These are phyloP conservation scores for Heliconius ismenius DNA, from an alignment of 2,888 invertebrate species.

Conservation along the genomic window DNA sequence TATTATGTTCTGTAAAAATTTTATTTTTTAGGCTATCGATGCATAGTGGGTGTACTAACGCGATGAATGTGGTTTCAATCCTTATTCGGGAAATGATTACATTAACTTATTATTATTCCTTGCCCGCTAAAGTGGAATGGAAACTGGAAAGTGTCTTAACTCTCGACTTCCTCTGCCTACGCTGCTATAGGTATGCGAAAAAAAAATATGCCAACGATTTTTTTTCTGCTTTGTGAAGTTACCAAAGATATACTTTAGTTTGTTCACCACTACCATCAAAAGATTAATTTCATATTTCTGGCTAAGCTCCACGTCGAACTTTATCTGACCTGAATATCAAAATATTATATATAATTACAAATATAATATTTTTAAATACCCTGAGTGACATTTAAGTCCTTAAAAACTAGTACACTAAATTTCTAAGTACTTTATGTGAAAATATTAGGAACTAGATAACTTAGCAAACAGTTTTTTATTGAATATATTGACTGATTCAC, in stretches of 20 bases:
- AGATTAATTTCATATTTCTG: not conserved
- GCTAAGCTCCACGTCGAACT: not conserved
- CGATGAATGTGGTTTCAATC: too few relatives aligned
- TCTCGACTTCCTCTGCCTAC: too few relatives aligned
- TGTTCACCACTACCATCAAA: not conserved
- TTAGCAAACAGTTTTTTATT: not conserved
- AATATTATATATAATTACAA: not conserved
- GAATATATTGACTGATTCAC: not conserved
- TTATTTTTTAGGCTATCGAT: not conserved
- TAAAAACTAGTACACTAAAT: not conserved
- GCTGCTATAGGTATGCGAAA: too few relatives aligned
- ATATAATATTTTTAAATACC: not conserved
- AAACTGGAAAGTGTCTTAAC: too few relatives aligned
- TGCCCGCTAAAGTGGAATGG: too few relatives aligned
- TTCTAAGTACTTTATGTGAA: not conserved
- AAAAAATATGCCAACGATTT: too few relatives aligned
- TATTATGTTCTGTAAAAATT: not conserved
- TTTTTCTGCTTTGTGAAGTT: too few relatives aligned
- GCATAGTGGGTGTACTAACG: too few relatives aligned
- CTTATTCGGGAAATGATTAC: too few relatives aligned
- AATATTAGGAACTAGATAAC: not conserved
- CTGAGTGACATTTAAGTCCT: not conserved
- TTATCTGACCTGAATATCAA: not conserved
- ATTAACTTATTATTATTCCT: too few relatives aligned
- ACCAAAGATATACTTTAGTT: not conserved